Conservation (phyloP, 1,140 invertebrate genomes). For the Bombus consobrinus region DNA sequence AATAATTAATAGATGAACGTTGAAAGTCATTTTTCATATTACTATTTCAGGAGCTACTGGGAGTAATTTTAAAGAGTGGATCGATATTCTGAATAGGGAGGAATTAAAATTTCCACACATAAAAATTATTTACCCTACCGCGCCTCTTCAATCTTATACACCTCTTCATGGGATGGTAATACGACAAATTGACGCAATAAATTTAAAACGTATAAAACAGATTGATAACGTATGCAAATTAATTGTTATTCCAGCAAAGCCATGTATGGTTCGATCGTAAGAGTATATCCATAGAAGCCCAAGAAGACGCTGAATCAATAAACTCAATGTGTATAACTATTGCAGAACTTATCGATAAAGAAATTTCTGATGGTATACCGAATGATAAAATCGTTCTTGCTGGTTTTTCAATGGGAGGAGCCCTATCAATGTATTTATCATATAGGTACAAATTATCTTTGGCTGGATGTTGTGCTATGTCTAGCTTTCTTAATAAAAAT, state of each 20-base stretch:
- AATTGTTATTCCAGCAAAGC: slow-evolving; percentile 74
- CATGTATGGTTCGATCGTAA: slow-evolving; percentile 84
- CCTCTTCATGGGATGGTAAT: slow-evolving; percentile 85
- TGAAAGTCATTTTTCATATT: slow-evolving; percentile 1
- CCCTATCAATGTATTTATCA: slow-evolving; percentile 86
- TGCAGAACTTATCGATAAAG: slow-evolving; percentile 85
- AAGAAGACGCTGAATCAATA: slow-evolving; percentile 85
- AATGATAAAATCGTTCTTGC: slow-evolving; percentile 87
- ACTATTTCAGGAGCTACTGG: slow-evolving; percentile 85
- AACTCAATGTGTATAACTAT: slow-evolving; percentile 84
- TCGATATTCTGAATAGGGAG: slow-evolving; percentile 84
- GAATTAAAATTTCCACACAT: slow-evolving; percentile 87
- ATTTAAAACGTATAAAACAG: not conserved
- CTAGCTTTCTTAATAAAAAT: slow-evolving; percentile 88
- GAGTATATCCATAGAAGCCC: slow-evolving; percentile 84
- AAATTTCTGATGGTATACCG: slow-evolving; percentile 86
- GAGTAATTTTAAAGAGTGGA: slow-evolving; percentile 85
- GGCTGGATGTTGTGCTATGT: slow-evolving; percentile 88
- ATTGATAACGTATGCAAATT: not conserved
- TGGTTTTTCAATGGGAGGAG: slow-evolving; percentile 91
- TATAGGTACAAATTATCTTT: slow-evolving; percentile 85
- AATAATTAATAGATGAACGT: not conserved
- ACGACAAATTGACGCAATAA: not conserved
- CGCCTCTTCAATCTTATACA: slow-evolving; percentile 87
- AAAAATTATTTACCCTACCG: slow-evolving; percentile 88